A percentile compares a stretch with the other conserved stretches of the same genome.
These are phyloP conservation scores for Ginglymostoma cirratum DNA, from an alignment of 2,113 vertebrate species.

Conservation along the genomic window DNA sequence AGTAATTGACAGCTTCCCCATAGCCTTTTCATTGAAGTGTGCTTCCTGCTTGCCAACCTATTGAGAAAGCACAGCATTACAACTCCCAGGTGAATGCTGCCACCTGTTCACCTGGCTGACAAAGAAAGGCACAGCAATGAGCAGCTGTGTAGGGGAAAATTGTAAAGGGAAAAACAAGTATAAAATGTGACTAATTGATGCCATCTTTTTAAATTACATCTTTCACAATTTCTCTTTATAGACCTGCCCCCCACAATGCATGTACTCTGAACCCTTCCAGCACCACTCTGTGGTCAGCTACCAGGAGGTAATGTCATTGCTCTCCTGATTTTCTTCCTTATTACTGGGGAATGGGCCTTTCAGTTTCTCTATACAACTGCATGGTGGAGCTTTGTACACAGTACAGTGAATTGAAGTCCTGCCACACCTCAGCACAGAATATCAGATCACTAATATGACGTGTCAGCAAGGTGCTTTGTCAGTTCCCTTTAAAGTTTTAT, in stretches of 20 bases:
- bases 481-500: neutral
- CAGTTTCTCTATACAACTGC: neutral
- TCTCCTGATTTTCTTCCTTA: neutral
- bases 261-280: neutral
- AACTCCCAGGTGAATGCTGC: neutral
- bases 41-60: constrained; percentile 16
- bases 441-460: neutral
- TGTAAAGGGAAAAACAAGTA: neutral
- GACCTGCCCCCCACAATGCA: neutral
- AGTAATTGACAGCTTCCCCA: neutral
- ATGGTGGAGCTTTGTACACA: neutral
- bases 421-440: neutral
- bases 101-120: constrained; percentile 32
- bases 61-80: neutral
- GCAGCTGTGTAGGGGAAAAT: neutral
- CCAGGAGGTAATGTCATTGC: neutral
- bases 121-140: neutral
- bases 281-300: neutral
- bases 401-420: neutral
- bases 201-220: neutral
- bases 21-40: neutral
- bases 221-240: neutral
- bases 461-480: neutral
- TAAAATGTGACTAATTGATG: neutral
- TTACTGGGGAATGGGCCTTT: neutral